These are phyloP conservation scores for Drosophila novamexicana DNA, from an alignment of 1,140 invertebrate genomes.

Conservation along the genomic window DNA sequence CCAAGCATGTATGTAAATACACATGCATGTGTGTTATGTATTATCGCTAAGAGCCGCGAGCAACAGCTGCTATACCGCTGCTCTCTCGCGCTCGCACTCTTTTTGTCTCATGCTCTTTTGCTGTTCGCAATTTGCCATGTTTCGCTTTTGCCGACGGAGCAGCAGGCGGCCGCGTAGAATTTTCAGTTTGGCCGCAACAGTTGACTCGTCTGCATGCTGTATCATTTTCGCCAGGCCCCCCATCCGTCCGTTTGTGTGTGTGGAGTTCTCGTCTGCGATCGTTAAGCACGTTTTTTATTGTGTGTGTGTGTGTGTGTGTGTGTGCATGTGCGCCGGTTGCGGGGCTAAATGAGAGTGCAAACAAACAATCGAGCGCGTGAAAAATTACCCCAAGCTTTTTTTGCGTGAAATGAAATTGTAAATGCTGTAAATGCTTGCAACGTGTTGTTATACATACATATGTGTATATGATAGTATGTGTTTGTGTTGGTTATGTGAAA, in stretches of 20 bases:
- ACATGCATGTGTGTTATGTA: conserved; percentile 32
- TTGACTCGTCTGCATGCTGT: conserved; percentile 78
- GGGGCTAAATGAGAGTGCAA: conserved; percentile 26
- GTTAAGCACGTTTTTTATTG: conserved; percentile 66
- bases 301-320: conserved; percentile 17
- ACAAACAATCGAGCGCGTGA: conserved; percentile 38
- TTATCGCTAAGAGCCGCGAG: conserved; percentile 46
- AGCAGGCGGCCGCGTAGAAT: conserved; percentile 59
- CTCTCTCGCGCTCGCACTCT: conserved; percentile 25
- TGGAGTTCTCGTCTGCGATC: conserved; percentile 51
- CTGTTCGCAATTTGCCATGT: conserved; percentile 35
- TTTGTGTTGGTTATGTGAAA: conserved; percentile 54
- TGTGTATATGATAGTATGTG: conserved; percentile 8
- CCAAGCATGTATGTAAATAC: conserved; percentile 61
- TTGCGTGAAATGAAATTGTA: conserved; percentile 17
- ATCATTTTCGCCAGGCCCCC: conserved; percentile 39
- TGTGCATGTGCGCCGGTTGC: conserved; percentile 23
- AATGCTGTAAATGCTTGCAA: conserved; percentile 23
- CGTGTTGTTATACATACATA: conserved; percentile 10
- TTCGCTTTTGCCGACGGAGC: conserved; percentile 50
- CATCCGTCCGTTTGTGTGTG: conserved; percentile 45
- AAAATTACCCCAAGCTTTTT: conserved; percentile 24
- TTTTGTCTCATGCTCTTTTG: conserved; percentile 26
- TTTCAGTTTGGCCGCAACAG: conserved; percentile 75
- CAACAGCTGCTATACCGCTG: conserved; percentile 58